Percentiles rank a stretch among this genome's conserved stretches.
Evolutionary conservation across 2,888 invertebrate species (phyloP).

Genomic region (Habrosyne pyritoides): DNA sequence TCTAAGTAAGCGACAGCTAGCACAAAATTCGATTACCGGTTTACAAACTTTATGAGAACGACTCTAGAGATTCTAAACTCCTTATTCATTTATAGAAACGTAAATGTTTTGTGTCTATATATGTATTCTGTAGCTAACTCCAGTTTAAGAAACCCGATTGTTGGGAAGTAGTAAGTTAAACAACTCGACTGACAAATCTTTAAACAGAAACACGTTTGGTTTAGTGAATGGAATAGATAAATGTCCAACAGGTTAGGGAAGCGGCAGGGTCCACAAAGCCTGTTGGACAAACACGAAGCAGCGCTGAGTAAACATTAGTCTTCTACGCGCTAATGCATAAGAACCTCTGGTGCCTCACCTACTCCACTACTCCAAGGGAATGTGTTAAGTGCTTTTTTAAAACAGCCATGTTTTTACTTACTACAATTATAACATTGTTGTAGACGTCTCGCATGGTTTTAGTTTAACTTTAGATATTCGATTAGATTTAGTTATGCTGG

Average conservation of each 20-base stretch:
- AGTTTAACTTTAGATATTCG: background rate
- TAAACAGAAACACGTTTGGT: constrained; percentile 42
- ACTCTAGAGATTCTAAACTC: constrained; percentile 24
- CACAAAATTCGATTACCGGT: constrained; percentile 41
- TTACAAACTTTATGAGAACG: constrained; percentile 32
- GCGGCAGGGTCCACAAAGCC: constrained; percentile 59
- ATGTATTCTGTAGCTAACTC: constrained; percentile 33
- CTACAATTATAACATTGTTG: too few relatives aligned
- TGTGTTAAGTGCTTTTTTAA: constrained; percentile 16
- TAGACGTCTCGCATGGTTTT: background rate
- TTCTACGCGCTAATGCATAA: constrained; percentile 67
- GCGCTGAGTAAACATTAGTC: constrained; percentile 63
- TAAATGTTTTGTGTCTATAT: too few relatives aligned
- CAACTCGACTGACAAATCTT: background rate
- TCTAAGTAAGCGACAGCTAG: constrained; percentile 36
- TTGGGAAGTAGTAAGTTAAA: constrained; percentile 14
- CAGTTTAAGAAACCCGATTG: constrained; percentile 25
- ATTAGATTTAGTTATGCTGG: too few relatives aligned
- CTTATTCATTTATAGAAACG: constrained; percentile 39
- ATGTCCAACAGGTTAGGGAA: constrained; percentile 58
- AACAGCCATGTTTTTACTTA: too few relatives aligned
- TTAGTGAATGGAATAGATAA: constrained; percentile 34
- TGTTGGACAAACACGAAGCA: constrained; percentile 64
- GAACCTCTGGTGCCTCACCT: constrained; percentile 43
- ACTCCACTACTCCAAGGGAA: constrained; percentile 33